A percentile compares a stretch with the other conserved stretches of the same genome.
phyloP scores from a whole-genome alignment of 2,888 invertebrate genomes.

The Plagiodera versicolora region DNA sequence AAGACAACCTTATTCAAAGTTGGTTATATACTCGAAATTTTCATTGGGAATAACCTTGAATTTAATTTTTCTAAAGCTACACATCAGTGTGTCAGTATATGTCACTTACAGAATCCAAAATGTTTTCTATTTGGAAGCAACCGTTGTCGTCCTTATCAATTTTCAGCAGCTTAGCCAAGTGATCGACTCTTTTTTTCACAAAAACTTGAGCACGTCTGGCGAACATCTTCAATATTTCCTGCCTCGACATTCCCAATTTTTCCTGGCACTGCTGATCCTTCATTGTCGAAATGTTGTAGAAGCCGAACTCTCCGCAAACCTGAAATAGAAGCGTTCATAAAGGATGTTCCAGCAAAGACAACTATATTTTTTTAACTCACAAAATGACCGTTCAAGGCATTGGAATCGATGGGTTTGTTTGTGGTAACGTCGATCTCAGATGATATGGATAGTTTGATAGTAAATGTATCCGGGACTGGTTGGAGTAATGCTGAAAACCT shows the following conservation, averaged over 20 bases:
- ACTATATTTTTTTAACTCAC: slow-evolving; percentile 40
- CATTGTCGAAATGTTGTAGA: slow-evolving; percentile 34
- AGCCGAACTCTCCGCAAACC: slow-evolving; percentile 46
- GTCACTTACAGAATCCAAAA: slow-evolving; percentile 31
- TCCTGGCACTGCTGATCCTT: slow-evolving; percentile 28
- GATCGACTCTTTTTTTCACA: slow-evolving; percentile 33
- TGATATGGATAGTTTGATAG: slow-evolving; percentile 41
- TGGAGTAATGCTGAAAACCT: slow-evolving; percentile 41
- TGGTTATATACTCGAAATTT: too few relatives aligned
- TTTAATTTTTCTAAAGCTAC: too few relatives aligned
- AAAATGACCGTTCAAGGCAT: slow-evolving; percentile 45
- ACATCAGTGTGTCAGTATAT: too few relatives aligned
- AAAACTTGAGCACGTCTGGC: slow-evolving; percentile 35
- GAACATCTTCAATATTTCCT: slow-evolving; percentile 35
- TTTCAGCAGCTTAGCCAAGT: slow-evolving; percentile 28
- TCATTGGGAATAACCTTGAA: too few relatives aligned
- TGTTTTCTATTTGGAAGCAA: slow-evolving; percentile 21
- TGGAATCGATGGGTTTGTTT: slow-evolving; percentile 40
- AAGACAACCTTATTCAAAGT: too few relatives aligned
- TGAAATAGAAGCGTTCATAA: slow-evolving; percentile 22
- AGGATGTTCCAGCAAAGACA: not conserved
- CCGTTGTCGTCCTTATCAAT: slow-evolving; percentile 16
- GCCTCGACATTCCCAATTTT: slow-evolving; percentile 31
- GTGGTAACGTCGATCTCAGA: slow-evolving; percentile 35
- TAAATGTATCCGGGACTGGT: slow-evolving; percentile 42